Evolutionary conservation across 2,888 invertebrate species (phyloP), one percentile per base, ranked within the genome.

Genomic region (Aleiodes testaceus): DNA sequence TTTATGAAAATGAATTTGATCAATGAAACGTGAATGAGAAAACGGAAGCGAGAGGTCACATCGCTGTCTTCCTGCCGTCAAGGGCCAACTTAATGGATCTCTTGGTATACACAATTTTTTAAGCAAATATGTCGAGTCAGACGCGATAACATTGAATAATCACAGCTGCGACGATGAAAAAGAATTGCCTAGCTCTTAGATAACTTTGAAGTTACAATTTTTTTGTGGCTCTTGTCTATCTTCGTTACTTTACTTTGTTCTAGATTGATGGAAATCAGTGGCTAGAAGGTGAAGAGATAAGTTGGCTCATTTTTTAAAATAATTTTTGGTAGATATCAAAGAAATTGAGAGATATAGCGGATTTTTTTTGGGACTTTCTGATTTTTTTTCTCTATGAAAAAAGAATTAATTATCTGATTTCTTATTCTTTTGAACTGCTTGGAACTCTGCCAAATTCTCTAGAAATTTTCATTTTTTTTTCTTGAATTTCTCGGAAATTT

Each of bases 161-260:
- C 59, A 42, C 59, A 59, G 55, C 55, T 59, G 59, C 12, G 42
- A 16, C 12, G 59, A 59, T 18, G 12, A 53, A n/a, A 53, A 52
- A 26, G 26, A 26, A 26, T 26, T 26, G 26, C 5, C 26, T 26
- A 26, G 5, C 26, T 26, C 3, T 26, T 26, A 26, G 14, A 45
- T 45, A 45, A 45, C 14, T 45, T 45, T 14, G 14, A 45, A 45
- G 14, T 45, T 14, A 6, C 45, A 45, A 45, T 45, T 45, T 14
- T 45, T 4, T 45, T 11, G 45, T 45, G 0, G 14, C 12, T n/a
- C 12, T 45, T 45, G 12, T 14, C 45, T 45, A 14, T 45, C 9
- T 45, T 45, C 2, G 14, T 11, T 45, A 45, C 12, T 14, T n/a
- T 45, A 45, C 12, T 45, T 45, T 45, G 12, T 45, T 45, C 14